Base-by-base conservation (phyloP, 2,797 vertebrate genomes). In the Macroramphosus scolopax region DNA sequence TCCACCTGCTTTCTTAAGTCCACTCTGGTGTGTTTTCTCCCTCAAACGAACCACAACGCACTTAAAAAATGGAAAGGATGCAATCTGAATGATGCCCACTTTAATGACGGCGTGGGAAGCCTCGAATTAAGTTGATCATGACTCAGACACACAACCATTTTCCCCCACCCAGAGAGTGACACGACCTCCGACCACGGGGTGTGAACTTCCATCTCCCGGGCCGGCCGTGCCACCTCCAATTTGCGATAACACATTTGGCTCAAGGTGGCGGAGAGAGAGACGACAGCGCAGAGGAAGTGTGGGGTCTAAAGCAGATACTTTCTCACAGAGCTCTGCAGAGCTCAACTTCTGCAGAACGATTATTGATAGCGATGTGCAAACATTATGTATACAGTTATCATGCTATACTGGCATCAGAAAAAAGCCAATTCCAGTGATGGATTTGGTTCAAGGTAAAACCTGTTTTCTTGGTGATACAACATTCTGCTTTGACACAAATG, bases 151-250 rank as follows among this genome's bases (percentile, higher is more conserved):
- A 48, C 52, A 30, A 47, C 13, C 46, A 35, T 65, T 53, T 45
- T 24, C 53, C 53, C 76, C 72, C 52, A 44, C 41, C 16, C 58
- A 66, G 64, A 66, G 68, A 68, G 63, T 75, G 69, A 84, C 82
- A 48, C 24, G 65, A 83, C 81, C 83, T 88, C 63, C 57, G 80
- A 88, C 80, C 73, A 6, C 38, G 42, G 42, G 63, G 60, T 60
- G 67, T 80, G 69, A 80, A 83, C 78, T 77, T 88, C 72, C 63
- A 54, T 78, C 66, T 78, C 54, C 28, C 32, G 11, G 36, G 46
- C 48, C 5, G 35, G 61, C 36, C 57, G 77, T 86, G 86, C 67
- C 78, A 80, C 28, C 12, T 80, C 56, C 49, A 58, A 86, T 90
- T 82, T 85, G 68, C 36, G 31, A 15, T 31, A 51, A 51, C 44